These are phyloP conservation scores for Sula dactylatra DNA, from an alignment of 2,113 vertebrate genomes.

Conservation along the genomic window DNA sequence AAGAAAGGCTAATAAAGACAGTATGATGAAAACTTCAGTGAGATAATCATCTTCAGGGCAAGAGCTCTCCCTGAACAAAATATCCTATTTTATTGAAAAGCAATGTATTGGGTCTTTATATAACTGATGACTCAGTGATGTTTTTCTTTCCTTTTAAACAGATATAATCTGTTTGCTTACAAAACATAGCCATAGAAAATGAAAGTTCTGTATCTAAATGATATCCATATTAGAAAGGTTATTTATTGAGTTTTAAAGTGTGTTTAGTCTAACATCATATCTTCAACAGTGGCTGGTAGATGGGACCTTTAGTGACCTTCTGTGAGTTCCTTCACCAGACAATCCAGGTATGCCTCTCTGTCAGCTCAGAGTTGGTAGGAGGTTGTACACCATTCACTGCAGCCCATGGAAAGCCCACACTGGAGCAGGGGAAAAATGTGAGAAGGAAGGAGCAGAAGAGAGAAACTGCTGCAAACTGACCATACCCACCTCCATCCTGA, in stretches of 20 bases:
- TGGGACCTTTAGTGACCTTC: background rate
- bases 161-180: background rate
- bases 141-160: background rate
- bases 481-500: background rate
- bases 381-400: background rate
- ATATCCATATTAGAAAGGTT: background rate
- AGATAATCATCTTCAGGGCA: background rate
- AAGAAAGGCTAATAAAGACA: background rate
- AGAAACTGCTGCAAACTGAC: background rate
- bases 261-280: background rate
- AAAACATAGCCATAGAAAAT: background rate
- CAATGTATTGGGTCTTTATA: background rate
- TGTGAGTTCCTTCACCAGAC: background rate
- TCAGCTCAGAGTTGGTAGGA: background rate
- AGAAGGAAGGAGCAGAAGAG: background rate
- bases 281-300: background rate
- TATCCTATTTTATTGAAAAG: background rate
- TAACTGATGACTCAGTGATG: background rate
- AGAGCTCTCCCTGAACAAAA: background rate
- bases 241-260: background rate
- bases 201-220: background rate
- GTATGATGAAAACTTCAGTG: background rate
- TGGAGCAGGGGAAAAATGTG: background rate
- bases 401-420: background rate
- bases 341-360: background rate